Conservation (phyloP, 2,888 invertebrate genomes). For the Exephanes ischioxanthus region DNA sequence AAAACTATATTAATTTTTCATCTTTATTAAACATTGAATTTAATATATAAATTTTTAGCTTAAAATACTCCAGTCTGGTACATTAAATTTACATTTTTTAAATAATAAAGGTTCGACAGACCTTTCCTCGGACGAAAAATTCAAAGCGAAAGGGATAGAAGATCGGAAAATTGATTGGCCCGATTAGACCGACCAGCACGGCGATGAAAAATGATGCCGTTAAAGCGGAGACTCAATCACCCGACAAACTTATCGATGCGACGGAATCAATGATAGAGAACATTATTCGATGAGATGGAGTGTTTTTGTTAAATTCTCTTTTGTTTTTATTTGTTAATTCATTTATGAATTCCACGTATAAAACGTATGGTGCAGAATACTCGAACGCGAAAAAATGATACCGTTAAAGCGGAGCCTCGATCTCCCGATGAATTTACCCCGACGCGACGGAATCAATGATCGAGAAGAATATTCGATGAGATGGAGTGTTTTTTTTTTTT, state of each 20-base stretch:
- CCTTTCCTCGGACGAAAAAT: background rate
- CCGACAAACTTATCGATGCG: background rate
- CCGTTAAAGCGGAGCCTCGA: background rate
- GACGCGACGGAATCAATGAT: conserved; percentile 1
- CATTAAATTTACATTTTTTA: no score
- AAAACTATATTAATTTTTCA: no score
- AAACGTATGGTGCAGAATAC: background rate
- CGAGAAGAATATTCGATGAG: background rate
- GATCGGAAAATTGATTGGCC: background rate
- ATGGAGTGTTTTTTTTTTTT: background rate
- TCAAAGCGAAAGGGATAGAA: background rate
- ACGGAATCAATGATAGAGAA: conserved; percentile 11
- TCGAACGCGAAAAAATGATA: background rate
- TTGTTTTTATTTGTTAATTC: background rate
- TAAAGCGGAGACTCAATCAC: background rate
- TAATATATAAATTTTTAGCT: no score
- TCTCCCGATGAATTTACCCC: background rate
- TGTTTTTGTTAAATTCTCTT: background rate
- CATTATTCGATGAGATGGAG: background rate
- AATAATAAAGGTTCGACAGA: background rate
- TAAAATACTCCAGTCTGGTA: no score
- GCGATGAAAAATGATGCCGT: background rate
- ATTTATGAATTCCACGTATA: background rate
- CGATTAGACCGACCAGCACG: background rate
- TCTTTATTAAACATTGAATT: no score